Evolutionary conservation across 2,113 vertebrate species (phyloP).

Genomic region (Boulengeromyrus knoepffleri): DNA sequence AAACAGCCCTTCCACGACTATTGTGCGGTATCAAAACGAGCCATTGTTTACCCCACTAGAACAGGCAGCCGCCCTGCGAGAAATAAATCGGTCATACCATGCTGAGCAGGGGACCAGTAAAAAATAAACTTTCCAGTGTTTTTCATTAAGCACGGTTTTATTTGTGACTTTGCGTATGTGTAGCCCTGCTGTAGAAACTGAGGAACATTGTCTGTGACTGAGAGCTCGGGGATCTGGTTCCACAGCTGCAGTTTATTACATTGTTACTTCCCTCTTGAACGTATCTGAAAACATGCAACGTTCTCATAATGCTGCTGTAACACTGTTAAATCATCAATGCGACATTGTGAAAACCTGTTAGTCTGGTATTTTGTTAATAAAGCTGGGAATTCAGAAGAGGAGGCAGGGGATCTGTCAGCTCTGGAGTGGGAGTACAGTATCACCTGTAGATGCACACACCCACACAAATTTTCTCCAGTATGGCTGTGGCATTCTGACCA

Average conservation of each 20-base stretch:
- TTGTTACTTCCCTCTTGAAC: neutral
- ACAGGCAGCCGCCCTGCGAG: neutral
- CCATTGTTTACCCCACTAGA: neutral
- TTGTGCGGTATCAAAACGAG: neutral
- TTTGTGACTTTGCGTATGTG: constrained; percentile 16
- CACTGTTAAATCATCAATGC: constrained; percentile 45
- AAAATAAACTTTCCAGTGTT: constrained; percentile 12
- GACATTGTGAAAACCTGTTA: constrained; percentile 7
- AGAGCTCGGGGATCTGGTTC: constrained; percentile 27
- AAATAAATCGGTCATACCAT: neutral
- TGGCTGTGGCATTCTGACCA: neutral
- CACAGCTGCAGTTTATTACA: constrained; percentile 65
- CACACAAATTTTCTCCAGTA: neutral
- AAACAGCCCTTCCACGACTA: neutral
- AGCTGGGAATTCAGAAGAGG: constrained; percentile 39
- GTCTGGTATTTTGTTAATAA: neutral
- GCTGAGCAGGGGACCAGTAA: constrained; percentile 12
- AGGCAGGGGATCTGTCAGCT: neutral
- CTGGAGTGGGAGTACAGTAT: neutral
- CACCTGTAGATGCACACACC: neutral
- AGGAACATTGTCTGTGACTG: constrained; percentile 12
- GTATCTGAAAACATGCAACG: constrained; percentile 51
- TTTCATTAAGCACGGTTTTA: constrained; percentile 22
- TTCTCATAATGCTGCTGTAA: constrained; percentile 58
- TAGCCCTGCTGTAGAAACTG: constrained; percentile 3